Evolutionary conservation across 2,797 vertebrate genomes (phyloP).

Genomic region (Oceanodroma leucorhoa): DNA sequence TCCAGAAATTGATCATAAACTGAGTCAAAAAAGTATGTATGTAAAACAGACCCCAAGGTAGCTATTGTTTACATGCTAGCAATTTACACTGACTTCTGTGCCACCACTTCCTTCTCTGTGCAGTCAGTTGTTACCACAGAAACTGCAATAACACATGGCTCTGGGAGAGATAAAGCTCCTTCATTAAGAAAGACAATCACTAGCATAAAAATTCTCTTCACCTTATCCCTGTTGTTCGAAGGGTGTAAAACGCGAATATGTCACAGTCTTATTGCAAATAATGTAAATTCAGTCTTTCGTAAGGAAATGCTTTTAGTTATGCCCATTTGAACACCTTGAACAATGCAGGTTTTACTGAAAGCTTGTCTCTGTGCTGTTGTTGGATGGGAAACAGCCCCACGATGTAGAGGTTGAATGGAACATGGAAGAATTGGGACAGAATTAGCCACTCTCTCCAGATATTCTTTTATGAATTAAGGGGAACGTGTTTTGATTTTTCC

Average conservation of each 20-base stretch:
- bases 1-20: not conserved
- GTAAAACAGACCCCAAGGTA: not conserved
- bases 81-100: conserved; percentile 13
- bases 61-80: not conserved
- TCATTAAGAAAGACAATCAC: conserved; percentile 21
- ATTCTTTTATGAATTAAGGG: not conserved
- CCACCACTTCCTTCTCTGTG: not conserved
- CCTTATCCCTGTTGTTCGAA: not conserved
- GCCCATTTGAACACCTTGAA: not conserved
- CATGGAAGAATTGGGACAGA: not conserved
- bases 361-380: not conserved
- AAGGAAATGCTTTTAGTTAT: not conserved
- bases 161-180: not conserved
- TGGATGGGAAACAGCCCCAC: not conserved
- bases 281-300: not conserved
- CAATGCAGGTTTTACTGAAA: not conserved
- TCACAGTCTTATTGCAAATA: not conserved
- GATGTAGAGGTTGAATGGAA: not conserved
- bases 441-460: not conserved
- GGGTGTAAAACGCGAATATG: not conserved
- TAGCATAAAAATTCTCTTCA: not conserved
- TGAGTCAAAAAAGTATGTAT: not conserved
- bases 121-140: conserved; percentile 55
- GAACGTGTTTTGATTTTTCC: not conserved
- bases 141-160: conserved; percentile 31